These are phyloP conservation scores for Sebastes paucispinis DNA, from an alignment of 2,797 vertebrate genomes.

Conservation along the genomic window DNA sequence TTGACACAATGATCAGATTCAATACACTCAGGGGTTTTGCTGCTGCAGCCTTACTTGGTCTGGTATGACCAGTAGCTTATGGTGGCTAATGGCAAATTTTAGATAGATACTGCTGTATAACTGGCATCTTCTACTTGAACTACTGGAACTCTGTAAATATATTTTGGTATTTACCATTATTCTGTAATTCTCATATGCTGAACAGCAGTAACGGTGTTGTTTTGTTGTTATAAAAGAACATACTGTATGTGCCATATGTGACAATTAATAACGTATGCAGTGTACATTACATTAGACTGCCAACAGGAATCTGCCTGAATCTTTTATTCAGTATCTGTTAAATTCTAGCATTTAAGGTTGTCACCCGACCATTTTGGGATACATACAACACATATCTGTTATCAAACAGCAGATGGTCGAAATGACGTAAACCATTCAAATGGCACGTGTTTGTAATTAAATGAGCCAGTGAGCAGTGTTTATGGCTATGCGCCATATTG, in stretches of 20 bases:
- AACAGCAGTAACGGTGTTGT: neutral
- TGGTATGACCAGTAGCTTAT: neutral
- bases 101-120: neutral
- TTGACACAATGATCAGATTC: neutral
- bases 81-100: neutral
- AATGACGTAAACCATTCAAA: constrained; percentile 49
- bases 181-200: neutral
- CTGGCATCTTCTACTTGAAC: neutral
- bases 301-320: neutral
- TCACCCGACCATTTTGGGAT: constrained; percentile 20
- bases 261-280: neutral
- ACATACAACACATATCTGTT: constrained; percentile 31
- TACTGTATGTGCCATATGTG: neutral
- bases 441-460: constrained; percentile 58
- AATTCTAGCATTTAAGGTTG: constrained; percentile 16
- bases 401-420: constrained; percentile 49
- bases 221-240: neutral
- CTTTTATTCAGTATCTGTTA: neutral
- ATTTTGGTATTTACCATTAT: neutral
- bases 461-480: constrained; percentile 54
- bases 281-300: constrained; percentile 1
- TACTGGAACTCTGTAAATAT: neutral
- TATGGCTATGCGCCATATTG: constrained; percentile 27
- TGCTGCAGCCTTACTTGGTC: neutral
- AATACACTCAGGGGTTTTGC: neutral